These are phyloP conservation scores for Platyrinchus mystaceus DNA, from an alignment of 2,797 vertebrate species.

Conservation along the genomic window DNA sequence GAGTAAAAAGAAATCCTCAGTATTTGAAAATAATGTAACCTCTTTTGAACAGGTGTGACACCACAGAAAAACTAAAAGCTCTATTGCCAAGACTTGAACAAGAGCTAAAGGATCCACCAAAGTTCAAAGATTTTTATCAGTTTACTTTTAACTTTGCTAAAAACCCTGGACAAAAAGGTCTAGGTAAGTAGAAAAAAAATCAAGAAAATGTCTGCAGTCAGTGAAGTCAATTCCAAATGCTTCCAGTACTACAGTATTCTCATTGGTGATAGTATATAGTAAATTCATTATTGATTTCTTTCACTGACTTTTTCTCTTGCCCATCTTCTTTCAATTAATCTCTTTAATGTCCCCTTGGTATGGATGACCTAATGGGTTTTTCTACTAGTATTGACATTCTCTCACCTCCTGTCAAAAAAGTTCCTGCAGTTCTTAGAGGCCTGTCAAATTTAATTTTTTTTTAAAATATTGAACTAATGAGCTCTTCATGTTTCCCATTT, in stretches of 20 bases:
- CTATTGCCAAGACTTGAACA: conserved; percentile 92
- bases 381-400: neutral
- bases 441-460: neutral
- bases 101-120: conserved; percentile 90
- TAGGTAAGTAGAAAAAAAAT: conserved; percentile 82
- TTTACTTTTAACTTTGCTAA: conserved; percentile 98
- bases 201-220: neutral
- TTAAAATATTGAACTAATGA: neutral
- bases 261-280: neutral
- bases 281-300: neutral
- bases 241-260: neutral
- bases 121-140: conserved; percentile 98
- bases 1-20: neutral
- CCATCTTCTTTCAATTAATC: neutral
- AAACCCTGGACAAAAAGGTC: conserved; percentile 95
- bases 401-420: neutral
- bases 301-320: neutral
- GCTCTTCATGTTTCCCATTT: neutral
- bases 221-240: neutral
- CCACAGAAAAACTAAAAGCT: conserved; percentile 90
- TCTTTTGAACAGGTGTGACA: conserved; percentile 86
- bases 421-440: neutral
- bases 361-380: neutral
- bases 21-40: neutral
- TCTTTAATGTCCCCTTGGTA: neutral